These are phyloP conservation scores for Raphicerus campestris DNA, from an alignment of 2,113 vertebrate genomes.

Conservation along the genomic window DNA sequence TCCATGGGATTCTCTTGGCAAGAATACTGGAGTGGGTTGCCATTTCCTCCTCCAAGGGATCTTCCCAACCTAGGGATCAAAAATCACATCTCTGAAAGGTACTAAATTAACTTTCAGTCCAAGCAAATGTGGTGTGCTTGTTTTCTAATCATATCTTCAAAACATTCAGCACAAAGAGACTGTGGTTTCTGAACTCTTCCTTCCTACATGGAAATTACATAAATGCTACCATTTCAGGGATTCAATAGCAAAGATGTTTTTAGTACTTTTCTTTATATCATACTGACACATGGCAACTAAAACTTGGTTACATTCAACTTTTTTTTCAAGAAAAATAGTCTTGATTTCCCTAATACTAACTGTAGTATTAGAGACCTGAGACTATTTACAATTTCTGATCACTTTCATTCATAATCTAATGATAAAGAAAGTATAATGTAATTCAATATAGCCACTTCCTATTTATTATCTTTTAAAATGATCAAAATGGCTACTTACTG, in stretches of 20 bases:
- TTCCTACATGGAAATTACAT: background rate
- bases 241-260: background rate
- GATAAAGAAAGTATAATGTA: background rate
- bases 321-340: background rate
- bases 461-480: background rate
- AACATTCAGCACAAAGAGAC: background rate
- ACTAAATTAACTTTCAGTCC: background rate
- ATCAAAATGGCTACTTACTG: background rate
- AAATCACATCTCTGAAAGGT: background rate
- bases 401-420: background rate
- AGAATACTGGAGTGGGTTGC: background rate
- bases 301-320: background rate
- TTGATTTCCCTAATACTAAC: background rate
- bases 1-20: background rate
- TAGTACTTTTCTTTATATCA: background rate
- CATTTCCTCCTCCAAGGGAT: background rate
- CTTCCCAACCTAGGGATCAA: background rate
- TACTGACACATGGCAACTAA: background rate
- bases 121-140: background rate
- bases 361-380: background rate
- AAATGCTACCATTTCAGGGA: background rate
- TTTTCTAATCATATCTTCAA: background rate
- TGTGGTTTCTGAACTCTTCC: background rate
- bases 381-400: background rate
- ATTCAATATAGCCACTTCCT: background rate